Evolutionary conservation across 2,113 vertebrate species (phyloP), one percentile per base, ranked within the genome.

Genomic region (Cranoglanis bouderius): DNA sequence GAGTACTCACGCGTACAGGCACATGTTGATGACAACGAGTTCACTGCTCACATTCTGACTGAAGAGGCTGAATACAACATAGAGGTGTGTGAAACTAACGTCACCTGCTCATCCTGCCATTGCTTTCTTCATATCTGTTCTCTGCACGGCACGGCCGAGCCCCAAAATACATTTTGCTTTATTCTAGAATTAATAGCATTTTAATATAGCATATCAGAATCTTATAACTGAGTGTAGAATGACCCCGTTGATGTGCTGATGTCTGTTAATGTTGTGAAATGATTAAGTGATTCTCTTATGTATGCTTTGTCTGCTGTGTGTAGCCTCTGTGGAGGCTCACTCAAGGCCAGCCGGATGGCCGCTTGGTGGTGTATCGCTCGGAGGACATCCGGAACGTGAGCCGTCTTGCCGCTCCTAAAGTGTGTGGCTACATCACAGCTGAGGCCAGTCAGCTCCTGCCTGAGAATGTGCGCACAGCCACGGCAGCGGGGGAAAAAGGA

Each of bases 241-340:
- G 21, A 32, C 18, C 26, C 24, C 26, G 8, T 57, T 32, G 35
- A 59, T 40, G 14, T 75, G 70, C 65, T 35, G 65, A 67, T 16
- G 65, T 67, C 65, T 14, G 4, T 32, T 67, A 55, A 55, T 32
- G 12, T 53, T 55, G 24, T 55, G 35, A 26, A n/a, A 2, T 74
- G 46, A 46, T 46, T 29, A 7, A 0, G 3, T 9, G 10, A 75
- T 75, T 75, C 51, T 85, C 16, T 55, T 61, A 12, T 63, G 9
- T 16, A 3, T 59, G 24, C 19, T 24, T 16, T 57, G 14, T 83
- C 16, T 75, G 35, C 85, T 80, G 1, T 70, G 21, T 53, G 49
- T 90, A 96, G 96, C 98, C 98, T 1, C 96, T 99, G 61, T 99
- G 98, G 98, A 96, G 98, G 91, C 97, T 98, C 94, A 93, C 96